Conservation (phyloP, 2,888 invertebrate genomes). For the Orchesella flavescens region DNA sequence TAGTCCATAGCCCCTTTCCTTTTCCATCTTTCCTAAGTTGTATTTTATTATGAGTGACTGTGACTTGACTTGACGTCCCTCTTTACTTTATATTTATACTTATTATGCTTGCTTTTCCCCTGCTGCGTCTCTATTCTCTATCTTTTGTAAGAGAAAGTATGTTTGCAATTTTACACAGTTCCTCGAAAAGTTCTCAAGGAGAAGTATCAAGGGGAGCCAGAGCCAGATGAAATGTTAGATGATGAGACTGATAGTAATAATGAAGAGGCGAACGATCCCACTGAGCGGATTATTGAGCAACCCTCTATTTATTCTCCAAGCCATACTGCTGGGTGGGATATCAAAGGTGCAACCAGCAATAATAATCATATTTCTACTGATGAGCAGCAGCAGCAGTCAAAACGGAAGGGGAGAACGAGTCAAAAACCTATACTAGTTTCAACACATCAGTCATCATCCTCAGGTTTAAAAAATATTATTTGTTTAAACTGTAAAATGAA, state of each 20-base stretch:
- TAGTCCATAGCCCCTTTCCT: no score
- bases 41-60: no score
- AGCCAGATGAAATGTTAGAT: conserved; percentile 82
- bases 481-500: not conserved
- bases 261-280: conserved; percentile 75
- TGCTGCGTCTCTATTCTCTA: not conserved
- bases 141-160: no score
- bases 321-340: conserved; percentile 65
- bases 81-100: no score
- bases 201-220: conserved; percentile 85
- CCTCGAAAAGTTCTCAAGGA: conserved; percentile 88
- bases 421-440: conserved; percentile 34
- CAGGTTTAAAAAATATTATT: conserved; percentile 19
- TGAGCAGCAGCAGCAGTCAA: conserved; percentile 18
- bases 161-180: conserved; percentile 77
- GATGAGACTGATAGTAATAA: conserved; percentile 78
- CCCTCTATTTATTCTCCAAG: conserved; percentile 72
- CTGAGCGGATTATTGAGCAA: conserved; percentile 74
- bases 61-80: no score
- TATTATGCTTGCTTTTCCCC: not conserved
- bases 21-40: no score
- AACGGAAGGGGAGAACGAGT: conserved; percentile 42
- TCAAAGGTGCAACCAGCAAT: conserved; percentile 25
- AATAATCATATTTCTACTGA: conserved; percentile 38
- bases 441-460: conserved; percentile 41